Percentiles rank a stretch among this genome's conserved stretches.
phyloP scores from a whole-genome alignment of 2,797 vertebrate genomes.

The Galagoides demidoff region DNA sequence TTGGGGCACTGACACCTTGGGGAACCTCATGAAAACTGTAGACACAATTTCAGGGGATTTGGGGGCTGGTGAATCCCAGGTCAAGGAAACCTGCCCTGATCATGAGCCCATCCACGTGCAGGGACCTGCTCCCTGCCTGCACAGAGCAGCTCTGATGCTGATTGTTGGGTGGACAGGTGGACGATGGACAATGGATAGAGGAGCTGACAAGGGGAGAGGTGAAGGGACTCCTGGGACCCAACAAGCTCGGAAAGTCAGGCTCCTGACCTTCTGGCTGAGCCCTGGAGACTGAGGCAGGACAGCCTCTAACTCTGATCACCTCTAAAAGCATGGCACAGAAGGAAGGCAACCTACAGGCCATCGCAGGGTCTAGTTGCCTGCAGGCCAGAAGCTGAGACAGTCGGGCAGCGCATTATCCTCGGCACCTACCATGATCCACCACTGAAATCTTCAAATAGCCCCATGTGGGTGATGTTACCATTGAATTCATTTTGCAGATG shows the following conservation, averaged over 20 bases:
- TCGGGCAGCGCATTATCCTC: accelerated
- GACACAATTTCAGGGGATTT: background rate
- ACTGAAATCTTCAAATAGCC: background rate
- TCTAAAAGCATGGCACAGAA: background rate
- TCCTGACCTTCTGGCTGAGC: background rate
- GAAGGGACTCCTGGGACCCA: background rate
- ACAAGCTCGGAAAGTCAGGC: background rate
- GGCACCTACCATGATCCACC: accelerated
- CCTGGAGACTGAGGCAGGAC: background rate
- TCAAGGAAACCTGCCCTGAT: background rate
- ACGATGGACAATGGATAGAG: background rate
- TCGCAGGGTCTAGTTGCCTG: background rate
- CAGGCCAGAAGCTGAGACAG: background rate
- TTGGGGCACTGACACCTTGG: background rate
- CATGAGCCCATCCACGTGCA: background rate
- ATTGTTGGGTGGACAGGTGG: accelerated
- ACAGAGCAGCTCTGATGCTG: background rate
- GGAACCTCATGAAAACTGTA: background rate
- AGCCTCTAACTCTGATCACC: background rate
- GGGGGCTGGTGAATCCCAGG: accelerated
- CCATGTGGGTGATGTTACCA: accelerated
- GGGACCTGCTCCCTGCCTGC: background rate
- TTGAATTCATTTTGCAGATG: background rate
- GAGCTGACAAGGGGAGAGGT: background rate
- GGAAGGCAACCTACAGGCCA: background rate